A percentile compares a stretch with the other conserved stretches of the same genome.
These are phyloP conservation scores for Conistra vaccinii DNA, from an alignment of 2,888 invertebrate species.

Conservation along the genomic window DNA sequence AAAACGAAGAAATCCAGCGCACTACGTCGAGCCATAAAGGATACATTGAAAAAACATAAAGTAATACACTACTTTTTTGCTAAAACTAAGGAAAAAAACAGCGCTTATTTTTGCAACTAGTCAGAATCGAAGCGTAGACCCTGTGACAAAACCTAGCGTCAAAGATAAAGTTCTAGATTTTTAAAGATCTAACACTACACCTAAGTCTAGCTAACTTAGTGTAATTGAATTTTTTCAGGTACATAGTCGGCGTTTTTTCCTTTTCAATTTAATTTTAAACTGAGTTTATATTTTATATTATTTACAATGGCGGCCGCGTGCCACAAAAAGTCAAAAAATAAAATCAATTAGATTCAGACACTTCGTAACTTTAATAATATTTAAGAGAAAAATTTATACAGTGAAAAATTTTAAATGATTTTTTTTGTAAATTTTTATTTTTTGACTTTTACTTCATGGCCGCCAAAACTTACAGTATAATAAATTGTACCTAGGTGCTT, in stretches of 20 bases:
- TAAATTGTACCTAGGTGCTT: constrained; percentile 88
- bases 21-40: constrained; percentile 44
- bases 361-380: constrained; percentile 12
- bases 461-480: constrained; percentile 63
- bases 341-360: constrained; percentile 29
- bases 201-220: constrained; percentile 86
- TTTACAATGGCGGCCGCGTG: constrained; percentile 77
- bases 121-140: constrained; percentile 82
- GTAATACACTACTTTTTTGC: constrained; percentile 15
- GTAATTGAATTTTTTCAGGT: constrained; percentile 89
- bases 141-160: constrained; percentile 88
- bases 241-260: constrained; percentile 86
- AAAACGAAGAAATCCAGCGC: constrained; percentile 50
- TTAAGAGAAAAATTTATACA: constrained; percentile 26
- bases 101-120: constrained; percentile 56
- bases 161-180: constrained; percentile 85
- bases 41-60: constrained; percentile 29
- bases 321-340: constrained; percentile 72
- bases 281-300: constrained; percentile 74
- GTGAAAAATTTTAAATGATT: constrained; percentile 5
- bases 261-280: constrained; percentile 68
- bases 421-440: constrained; percentile 23
- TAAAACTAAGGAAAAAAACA: constrained; percentile 53
- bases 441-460: constrained; percentile 65
- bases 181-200: constrained; percentile 84